Base-by-base conservation (phyloP, 2,113 vertebrate genomes). In the Rhombomys opimus region DNA sequence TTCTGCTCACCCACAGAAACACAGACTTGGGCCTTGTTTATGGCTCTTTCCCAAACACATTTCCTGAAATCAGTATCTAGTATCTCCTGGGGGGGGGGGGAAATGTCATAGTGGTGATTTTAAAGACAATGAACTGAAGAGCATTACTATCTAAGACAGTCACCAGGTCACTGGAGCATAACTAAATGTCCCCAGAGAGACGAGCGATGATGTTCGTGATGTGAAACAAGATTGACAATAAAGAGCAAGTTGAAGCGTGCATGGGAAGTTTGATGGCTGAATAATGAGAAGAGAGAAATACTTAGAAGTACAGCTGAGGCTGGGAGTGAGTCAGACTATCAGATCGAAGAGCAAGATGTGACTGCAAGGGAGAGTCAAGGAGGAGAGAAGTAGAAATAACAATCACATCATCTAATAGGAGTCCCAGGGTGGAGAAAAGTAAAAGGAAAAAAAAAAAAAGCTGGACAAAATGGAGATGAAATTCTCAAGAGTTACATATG, bases 401-500 rank as follows among this genome's bases (percentile, higher is more conserved):
- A 18, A 23, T 52, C 23, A 2, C 2, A 15, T 73, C 81, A 54
- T 78, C 27, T 38, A 32, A 38, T 46, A 84, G 22, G 30, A 75
- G n/a, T 63, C 8, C 6, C 67, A 93, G 59, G 67, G 94, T 76
- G 72, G 85, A 88, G 22, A 30, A n/a, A 81, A n/a, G 35, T 68
- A 65, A 70, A 63, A 87, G 57, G n/a, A n/a, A 57, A 57, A 57
- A 14, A 50, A 87, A 76, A 50, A 87, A 76, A 50, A 65, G 18
- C 50, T 57, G 35, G 61, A 27, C 82, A 70, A 96, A 92, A 87
- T 52, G n/a, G 59, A 86, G 59, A 81, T 70, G 50, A 91, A 80
- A 20, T 78, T 96, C 57, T 61, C 87, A 90, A 46, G 91, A 94
- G 91, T 85, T 88, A 54, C 30, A 78, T 67, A 46, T 82, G 46